Evolutionary conservation across 2,797 vertebrate genomes (phyloP), one percentile per base, ranked within the genome.

Genomic region (Momotus momota): DNA sequence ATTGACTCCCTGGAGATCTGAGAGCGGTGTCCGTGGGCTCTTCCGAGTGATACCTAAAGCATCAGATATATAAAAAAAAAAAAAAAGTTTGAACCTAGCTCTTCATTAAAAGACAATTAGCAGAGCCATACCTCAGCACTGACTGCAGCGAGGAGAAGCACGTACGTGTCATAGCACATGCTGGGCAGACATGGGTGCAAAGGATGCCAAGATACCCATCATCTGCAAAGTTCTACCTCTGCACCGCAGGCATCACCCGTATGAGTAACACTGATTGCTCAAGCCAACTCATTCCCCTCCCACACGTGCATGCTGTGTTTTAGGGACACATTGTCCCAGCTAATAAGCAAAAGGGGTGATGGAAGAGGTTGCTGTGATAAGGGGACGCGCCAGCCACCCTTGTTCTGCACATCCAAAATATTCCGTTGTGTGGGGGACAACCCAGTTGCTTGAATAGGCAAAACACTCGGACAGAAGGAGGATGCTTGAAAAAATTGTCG

Each of bases 1-100:
- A 95, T 99, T 99, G 97, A 98, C 98, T 72, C 99, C 99, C 93
- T 99, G 99, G 48, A 99, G 98, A 97, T 99, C 99, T 8, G 99
- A 99, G 83, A 99, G 98, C 0, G 99, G 99, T 0, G 98, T 98
- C 29, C 99, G 98, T 0, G 99, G 99, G 96, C 96, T 99, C 97
- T 98, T 99, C 45, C 99, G 98, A 88, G 98, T 97, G 96, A 98
- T 98, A 98, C 98, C 99, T 99, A 97, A 81, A 87, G 95, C 81
- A 97, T 92, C 45, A 95, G 35, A 70, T 31, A 65, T 35, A 35
- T 35, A 81, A 74, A 74, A 69, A 25, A 19, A 27, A 41, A 85
- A 83, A 72, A 40, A 93, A 66, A 11, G 61, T 58, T 93, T 93
- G 87, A 49, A 92, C 40, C 86, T 95, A 85, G 88, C 67, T 93